A percentile compares a stretch with the other conserved stretches of the same genome.
Evolutionary conservation across 2,113 vertebrate genomes (phyloP).

Genomic region (Vireo altiloquus): DNA sequence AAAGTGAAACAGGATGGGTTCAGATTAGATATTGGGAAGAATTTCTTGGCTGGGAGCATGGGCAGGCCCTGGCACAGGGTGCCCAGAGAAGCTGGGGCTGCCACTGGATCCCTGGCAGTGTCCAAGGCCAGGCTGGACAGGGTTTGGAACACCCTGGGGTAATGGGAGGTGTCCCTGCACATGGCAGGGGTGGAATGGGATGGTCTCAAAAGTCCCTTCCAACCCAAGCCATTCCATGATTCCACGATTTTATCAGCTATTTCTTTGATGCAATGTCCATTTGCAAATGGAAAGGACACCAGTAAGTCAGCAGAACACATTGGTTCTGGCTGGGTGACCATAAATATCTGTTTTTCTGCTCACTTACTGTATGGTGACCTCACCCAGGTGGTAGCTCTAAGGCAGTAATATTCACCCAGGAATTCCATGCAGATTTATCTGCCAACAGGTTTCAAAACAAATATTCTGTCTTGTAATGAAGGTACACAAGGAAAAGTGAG

Average conservation of each 20-base stretch:
- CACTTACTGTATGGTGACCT: not conserved
- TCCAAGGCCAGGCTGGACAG: rapidly evolving
- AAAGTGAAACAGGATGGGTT: not conserved
- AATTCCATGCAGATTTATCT: not conserved
- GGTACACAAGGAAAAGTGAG: not conserved
- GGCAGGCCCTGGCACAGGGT: rapidly evolving
- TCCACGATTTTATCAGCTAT: not conserved
- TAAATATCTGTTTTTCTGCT: not conserved
- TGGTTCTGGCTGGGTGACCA: not conserved
- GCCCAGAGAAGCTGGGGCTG: not conserved
- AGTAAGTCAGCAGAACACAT: not conserved
- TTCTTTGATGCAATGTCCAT: not conserved
- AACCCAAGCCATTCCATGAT: not conserved
- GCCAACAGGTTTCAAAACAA: not conserved
- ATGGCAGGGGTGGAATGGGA: too few relatives aligned
- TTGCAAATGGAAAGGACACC: not conserved
- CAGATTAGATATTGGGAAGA: not conserved
- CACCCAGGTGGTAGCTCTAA: not conserved
- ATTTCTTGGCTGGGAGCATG: rapidly evolving
- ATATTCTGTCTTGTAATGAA: not conserved
- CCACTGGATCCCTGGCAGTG: not conserved
- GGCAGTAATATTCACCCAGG: not conserved
- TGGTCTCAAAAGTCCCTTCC: not conserved
- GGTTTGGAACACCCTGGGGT: rapidly evolving
- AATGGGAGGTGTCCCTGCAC: rapidly evolving